phyloP scores from a whole-genome alignment of 2,113 vertebrate genomes.

The Thalassoma bifasciatum region DNA sequence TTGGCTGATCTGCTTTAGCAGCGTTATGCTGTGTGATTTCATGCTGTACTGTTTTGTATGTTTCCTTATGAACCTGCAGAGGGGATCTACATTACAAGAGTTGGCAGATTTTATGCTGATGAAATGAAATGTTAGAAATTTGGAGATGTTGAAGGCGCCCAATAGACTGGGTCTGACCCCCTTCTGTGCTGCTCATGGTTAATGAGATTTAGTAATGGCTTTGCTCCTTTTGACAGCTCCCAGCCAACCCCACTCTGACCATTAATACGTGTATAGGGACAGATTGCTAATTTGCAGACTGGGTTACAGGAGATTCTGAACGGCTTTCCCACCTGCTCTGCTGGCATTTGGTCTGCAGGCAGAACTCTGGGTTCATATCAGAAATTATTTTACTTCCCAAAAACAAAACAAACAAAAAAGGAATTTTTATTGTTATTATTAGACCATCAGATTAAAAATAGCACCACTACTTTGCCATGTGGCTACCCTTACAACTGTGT shows the following conservation, averaged over 20 bases:
- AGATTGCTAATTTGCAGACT: constrained; percentile 27
- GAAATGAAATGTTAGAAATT: constrained; percentile 50
- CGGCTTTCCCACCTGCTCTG: constrained; percentile 10
- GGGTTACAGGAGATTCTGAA: constrained; percentile 14
- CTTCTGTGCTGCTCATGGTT: constrained; percentile 15
- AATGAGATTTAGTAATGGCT: constrained; percentile 44
- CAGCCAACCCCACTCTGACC: constrained; percentile 14
- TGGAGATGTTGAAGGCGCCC: constrained; percentile 24
- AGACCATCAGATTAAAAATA: background rate
- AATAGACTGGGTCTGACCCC: constrained; percentile 18
- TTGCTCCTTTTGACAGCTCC: constrained; percentile 26
- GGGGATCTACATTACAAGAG: constrained; percentile 40
- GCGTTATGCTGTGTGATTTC: background rate
- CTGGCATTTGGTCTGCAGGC: background rate
- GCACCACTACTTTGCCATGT: too few relatives aligned
- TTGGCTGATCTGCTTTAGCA: background rate
- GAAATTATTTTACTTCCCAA: background rate
- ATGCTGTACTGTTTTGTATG: constrained; percentile 14
- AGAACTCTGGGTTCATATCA: background rate
- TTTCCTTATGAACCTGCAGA: constrained; percentile 26
- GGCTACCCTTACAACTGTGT: too few relatives aligned
- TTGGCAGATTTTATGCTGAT: constrained; percentile 54
- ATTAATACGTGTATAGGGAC: background rate
- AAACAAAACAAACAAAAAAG: too few relatives aligned
- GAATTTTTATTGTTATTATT: background rate